Conservation (phyloP, 2,797 vertebrate genomes). For the Clamator glandarius region DNA sequence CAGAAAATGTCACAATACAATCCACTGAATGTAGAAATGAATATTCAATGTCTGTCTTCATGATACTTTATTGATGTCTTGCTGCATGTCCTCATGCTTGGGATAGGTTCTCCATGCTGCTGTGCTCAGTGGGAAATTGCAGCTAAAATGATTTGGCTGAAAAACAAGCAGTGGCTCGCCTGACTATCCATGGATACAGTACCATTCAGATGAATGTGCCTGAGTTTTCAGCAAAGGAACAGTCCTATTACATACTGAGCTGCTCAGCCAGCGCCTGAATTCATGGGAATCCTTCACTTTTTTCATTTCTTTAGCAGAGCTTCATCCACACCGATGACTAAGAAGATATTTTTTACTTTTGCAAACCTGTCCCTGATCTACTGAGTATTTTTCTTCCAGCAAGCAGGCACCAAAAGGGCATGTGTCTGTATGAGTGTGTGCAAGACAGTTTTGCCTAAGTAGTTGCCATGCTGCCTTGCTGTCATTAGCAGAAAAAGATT, state of each 20-base stretch:
- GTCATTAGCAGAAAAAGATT: background rate
- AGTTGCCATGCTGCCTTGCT: background rate
- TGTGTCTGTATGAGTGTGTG: background rate
- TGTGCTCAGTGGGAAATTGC: background rate
- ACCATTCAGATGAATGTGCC: background rate
- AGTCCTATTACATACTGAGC: background rate
- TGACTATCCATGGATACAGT: background rate
- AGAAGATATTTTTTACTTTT: constrained; percentile 42
- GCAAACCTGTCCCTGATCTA: constrained; percentile 22
- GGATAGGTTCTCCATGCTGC: background rate
- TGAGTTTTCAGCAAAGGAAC: background rate
- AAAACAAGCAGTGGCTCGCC: background rate
- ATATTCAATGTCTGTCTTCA: background rate
- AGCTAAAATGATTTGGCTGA: background rate
- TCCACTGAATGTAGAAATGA: background rate
- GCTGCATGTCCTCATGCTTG: background rate
- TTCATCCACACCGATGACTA: background rate
- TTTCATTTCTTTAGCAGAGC: background rate
- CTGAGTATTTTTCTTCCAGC: background rate
- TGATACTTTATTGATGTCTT: background rate
- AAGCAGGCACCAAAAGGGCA: constrained; percentile 1
- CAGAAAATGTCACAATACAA: background rate
- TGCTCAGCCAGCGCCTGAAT: constrained; percentile 8
- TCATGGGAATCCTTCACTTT: background rate
- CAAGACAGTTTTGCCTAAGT: background rate